phyloP scores from a whole-genome alignment of 2,113 vertebrate genomes.

The Prochilodus magdalenae region DNA sequence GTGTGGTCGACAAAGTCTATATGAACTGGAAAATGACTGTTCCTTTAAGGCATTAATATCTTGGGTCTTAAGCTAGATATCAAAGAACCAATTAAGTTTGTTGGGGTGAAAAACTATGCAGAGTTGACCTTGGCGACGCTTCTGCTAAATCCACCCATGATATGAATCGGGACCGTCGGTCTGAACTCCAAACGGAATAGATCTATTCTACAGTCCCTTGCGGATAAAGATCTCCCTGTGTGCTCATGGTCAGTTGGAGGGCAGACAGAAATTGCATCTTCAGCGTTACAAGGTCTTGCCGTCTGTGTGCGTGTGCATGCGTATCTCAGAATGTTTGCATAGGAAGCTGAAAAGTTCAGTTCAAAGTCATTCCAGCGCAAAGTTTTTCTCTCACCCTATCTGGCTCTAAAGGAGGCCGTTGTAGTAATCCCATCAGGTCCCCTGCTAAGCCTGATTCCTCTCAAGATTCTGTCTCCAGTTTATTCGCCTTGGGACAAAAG shows the following conservation, averaged over 20 bases:
- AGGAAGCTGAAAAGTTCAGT: not conserved
- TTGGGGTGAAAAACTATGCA: not conserved
- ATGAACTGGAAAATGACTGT: too few species aligned
- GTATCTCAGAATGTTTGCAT: not conserved
- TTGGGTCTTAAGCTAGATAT: not conserved
- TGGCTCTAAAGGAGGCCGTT: not conserved
- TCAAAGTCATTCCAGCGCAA: not conserved
- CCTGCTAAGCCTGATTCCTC: not conserved
- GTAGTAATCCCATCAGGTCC: not conserved
- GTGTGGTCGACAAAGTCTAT: too few species aligned
- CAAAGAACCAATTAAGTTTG: constrained; percentile 3
- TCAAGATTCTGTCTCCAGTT: not conserved
- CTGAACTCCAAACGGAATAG: constrained; percentile 38
- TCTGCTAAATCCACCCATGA: not conserved
- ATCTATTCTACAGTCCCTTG: constrained; percentile 41
- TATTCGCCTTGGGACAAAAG: not conserved
- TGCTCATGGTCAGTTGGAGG: constrained; percentile 59
- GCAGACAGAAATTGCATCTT: constrained; percentile 33
- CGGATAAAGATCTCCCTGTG: constrained; percentile 55
- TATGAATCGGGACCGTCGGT: constrained; percentile 45
- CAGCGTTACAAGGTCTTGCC: constrained; percentile 11
- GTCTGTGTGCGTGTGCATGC: not conserved
- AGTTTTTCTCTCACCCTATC: not conserved
- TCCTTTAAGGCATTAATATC: not conserved
- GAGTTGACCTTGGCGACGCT: not conserved